Evolutionary conservation across 2,797 vertebrate species (phyloP), one percentile per base, ranked within the genome.

Genomic region (Hozukius guyotensis): DNA sequence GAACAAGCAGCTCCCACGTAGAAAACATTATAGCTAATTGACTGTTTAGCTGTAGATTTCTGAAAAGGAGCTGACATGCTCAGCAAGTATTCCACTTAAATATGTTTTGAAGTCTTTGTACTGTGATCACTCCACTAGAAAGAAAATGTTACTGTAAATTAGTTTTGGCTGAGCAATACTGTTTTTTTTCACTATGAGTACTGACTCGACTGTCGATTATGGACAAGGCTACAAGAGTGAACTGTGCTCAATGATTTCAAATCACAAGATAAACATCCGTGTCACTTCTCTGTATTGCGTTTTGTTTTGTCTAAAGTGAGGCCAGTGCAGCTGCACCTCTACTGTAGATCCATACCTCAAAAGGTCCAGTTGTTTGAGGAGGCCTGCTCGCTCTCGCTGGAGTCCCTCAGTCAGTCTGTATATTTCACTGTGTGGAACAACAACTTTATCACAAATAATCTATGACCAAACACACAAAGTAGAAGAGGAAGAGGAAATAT

Each of bases 291-390:
- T 67, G 22, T 34, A 38, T n/a, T 20, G 16, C 6, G 2, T 6
- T 70, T 36, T 36, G n/a, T 27, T 63, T 22, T 38, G 2, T 29
- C 32, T 31, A 13, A 34, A 8, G 18, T 3, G 4, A 11, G 22
- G 9, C 36, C 46, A 20, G 42, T 27, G 25, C 55, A 60, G 59
- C 27, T 68, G 46, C 8, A 0, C 18, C 55, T n/a, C 20, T 8
- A 20, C 46, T 49, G 46, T 11, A 3, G 25, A 74, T 52, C 24
- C 81, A 14, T 81, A 98, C 98, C 98, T 97, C 78, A 99, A 87
- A 72, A 98, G 96, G 82, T 98, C 97, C 85, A 99, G 88, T 82
- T 99, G 98, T 86, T 98, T 99, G 73, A 97, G 88, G 31, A 99
- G 96, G 72, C 96, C 94, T 0, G 95, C 91, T 85, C 97, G 94